Evolutionary conservation across 1,140 invertebrate genomes (phyloP), one percentile per base, ranked within the genome.

Genomic region (Zelostemma sp.): DNA sequence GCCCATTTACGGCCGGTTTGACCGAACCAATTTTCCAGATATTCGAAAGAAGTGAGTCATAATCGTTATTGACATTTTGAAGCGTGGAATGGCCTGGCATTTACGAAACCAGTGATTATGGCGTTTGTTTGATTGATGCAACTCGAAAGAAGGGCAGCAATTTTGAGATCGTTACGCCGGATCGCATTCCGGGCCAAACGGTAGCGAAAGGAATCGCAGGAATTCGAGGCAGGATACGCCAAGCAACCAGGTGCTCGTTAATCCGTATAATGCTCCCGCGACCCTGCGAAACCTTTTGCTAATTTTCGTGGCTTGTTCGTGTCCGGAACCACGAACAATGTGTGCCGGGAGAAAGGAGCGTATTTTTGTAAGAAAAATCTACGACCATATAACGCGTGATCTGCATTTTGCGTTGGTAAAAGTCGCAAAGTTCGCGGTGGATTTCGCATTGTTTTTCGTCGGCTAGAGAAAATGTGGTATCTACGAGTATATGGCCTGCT

Each of bases 171-270:
- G 19, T 62, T 68, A 68, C 61, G 43, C 45, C 21, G 54, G 43
- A 41, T 53, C 35, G 61, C 58, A 69, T 68, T 60, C 62, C 54
- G 54, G 58, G 28, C 62, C 61, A 73, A 73, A 73, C 70, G 58
- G 74, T 73, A 65, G 74, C 68, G 54, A 58, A 64, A 76, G 61
- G 60, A 57, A 70, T 68, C 19, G 62, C 21, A 64, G 70, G 71
- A 75, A 75, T 69, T 60, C 60, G 33, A 55, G 66, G 49, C 47
- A 48, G 51, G 50, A 56, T 67, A 61, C 53, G 56, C 43, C 51
- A 47, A 25, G 49, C 55, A 18, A 31, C 59, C 50, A 55, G 45
- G 38, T 56, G 57, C 64, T 61, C 66, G 59, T 69, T 69, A 69
- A 69, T 69, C 51, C 56, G 66, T 62, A 63, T 56, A 62, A 69